Conservation (phyloP, 1,140 invertebrate species). For the Rhopalosiphum maidis region DNA sequence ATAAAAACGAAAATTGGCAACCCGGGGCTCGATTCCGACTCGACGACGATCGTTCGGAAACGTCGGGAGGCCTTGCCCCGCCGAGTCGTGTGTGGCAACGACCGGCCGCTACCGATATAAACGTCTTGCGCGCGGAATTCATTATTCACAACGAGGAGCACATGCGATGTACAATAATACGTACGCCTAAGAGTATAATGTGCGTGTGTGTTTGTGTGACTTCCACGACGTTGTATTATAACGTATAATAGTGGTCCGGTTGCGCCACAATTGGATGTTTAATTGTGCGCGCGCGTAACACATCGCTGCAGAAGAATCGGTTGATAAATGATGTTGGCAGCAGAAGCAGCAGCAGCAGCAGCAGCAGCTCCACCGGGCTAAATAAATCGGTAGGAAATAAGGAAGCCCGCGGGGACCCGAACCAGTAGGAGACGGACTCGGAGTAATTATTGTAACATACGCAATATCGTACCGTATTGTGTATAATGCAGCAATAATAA, state of each 20-base stretch:
- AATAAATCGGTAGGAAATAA: slow-evolving; percentile 38
- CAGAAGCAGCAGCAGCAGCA: background rate
- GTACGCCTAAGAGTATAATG: background rate
- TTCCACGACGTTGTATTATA: background rate
- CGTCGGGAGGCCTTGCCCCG: slow-evolving; percentile 39
- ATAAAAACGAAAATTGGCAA: background rate
- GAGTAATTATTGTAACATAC: slow-evolving; percentile 30
- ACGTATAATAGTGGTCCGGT: background rate
- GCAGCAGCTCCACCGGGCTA: background rate
- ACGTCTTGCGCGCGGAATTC: slow-evolving; percentile 25
- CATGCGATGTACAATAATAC: background rate
- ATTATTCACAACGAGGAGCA: background rate
- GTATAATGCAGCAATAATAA: background rate
- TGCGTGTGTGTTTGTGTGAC: background rate
- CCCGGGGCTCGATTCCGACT: background rate
- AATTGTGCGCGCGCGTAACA: slow-evolving; percentile 24
- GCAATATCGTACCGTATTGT: background rate
- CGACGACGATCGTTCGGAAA: background rate
- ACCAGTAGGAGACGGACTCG: slow-evolving; percentile 30
- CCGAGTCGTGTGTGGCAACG: slow-evolving; percentile 31
- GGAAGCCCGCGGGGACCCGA: slow-evolving; percentile 43
- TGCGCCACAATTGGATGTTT: slow-evolving; percentile 4
- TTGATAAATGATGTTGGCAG: slow-evolving; percentile 5
- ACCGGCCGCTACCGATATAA: background rate
- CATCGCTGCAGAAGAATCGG: background rate